Conservation (phyloP, 23 tunicate species). For the Halocynthia roretzi region DNA sequence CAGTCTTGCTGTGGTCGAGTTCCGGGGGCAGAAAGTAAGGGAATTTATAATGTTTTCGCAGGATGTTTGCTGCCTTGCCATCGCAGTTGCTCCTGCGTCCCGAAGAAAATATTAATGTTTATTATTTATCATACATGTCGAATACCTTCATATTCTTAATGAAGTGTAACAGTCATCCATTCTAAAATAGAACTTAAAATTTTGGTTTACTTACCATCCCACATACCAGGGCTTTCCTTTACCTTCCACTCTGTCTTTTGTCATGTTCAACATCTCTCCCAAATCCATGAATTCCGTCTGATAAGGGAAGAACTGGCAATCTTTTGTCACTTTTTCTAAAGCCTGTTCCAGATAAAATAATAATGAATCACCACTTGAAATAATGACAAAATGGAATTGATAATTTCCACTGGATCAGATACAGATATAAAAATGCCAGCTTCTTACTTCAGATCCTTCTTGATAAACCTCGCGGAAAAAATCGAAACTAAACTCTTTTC, state of each 20-base stretch:
- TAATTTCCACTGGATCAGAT: no score
- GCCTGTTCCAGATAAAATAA: conserved; percentile 18
- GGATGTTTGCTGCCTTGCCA: conserved; percentile 67
- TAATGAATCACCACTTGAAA: neutral
- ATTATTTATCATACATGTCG: no score
- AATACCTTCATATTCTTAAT: no score
- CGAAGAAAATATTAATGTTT: no score
- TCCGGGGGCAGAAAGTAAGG: conserved; percentile 71
- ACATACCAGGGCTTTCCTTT: conserved; percentile 83
- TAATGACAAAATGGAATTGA: no score
- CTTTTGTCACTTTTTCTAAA: conserved; percentile 42
- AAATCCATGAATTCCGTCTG: conserved; percentile 47
- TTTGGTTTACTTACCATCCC: conserved; percentile 63
- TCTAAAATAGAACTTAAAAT: neutral
- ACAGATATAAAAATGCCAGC: no score
- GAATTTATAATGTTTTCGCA: conserved; percentile 71
- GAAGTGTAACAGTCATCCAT: no score
- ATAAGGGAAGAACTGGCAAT: conserved; percentile 83
- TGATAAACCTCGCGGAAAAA: conserved; percentile 54
- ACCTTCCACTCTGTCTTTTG: conserved; percentile 48
- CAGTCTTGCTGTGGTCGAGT: conserved; percentile 78
- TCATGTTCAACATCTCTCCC: conserved; percentile 76
- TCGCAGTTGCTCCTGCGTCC: conserved; percentile 72
- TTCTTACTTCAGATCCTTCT: conserved; percentile 38
- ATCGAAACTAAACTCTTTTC: conserved; percentile 52